These are phyloP conservation scores for Antitype chi DNA, from an alignment of 2,888 invertebrate genomes.

Conservation along the genomic window DNA sequence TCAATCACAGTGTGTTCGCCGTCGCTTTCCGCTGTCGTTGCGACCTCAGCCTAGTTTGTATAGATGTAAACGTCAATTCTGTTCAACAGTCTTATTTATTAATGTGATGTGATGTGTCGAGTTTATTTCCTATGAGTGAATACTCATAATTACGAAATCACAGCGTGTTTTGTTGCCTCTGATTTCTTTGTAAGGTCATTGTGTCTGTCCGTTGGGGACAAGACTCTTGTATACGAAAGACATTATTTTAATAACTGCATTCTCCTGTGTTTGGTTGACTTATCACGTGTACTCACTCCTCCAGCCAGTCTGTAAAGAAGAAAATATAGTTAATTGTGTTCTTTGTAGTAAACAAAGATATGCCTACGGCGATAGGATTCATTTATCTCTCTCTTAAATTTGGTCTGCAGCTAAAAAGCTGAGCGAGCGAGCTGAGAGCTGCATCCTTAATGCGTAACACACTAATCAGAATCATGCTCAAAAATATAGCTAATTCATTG, in stretches of 20 bases:
- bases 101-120: slow-evolving; percentile 68
- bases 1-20: slow-evolving; percentile 54
- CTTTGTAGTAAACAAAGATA: not conserved
- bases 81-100: slow-evolving; percentile 87
- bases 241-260: slow-evolving; percentile 75
- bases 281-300: slow-evolving; percentile 98
- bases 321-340: slow-evolving; percentile 58
- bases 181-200: slow-evolving; percentile 72
- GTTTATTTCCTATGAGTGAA: slow-evolving; percentile 62
- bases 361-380: not conserved
- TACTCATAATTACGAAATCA: slow-evolving; percentile 77
- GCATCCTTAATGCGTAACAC: too few relatives aligned
- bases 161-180: slow-evolving; percentile 78
- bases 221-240: slow-evolving; percentile 68
- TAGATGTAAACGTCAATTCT: slow-evolving; percentile 88
- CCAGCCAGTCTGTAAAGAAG: slow-evolving; percentile 95
- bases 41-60: slow-evolving; percentile 69
- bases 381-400: not conserved
- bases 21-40: slow-evolving; percentile 43
- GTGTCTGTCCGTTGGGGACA: slow-evolving; percentile 69
- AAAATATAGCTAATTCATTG: too few relatives aligned
- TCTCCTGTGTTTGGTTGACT: slow-evolving; percentile 84
- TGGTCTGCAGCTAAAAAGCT: not conserved
- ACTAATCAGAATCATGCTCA: too few relatives aligned
- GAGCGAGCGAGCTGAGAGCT: too few relatives aligned